Percentiles rank a stretch among this genome's conserved stretches.
phyloP scores from a whole-genome alignment of 2,113 vertebrate species.

The Podarcis muralis region DNA sequence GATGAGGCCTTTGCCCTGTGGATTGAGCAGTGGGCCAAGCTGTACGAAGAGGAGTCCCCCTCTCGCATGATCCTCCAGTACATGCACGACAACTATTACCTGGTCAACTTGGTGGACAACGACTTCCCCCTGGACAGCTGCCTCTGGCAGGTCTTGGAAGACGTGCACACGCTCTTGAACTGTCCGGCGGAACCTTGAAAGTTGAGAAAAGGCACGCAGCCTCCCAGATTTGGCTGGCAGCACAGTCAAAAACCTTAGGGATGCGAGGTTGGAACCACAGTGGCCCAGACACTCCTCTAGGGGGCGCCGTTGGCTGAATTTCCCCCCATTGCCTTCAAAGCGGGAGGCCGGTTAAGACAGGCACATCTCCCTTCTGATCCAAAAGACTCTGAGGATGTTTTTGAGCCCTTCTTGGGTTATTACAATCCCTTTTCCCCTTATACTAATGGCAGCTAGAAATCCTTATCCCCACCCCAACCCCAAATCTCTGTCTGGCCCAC shows the following conservation, averaged over 20 bases:
- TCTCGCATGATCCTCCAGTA: slow-evolving; percentile 94
- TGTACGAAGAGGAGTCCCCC: slow-evolving; percentile 93
- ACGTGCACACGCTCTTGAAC: slow-evolving; percentile 86
- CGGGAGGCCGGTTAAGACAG: background rate
- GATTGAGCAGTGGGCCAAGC: slow-evolving; percentile 96
- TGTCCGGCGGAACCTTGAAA: slow-evolving; percentile 41
- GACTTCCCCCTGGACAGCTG: slow-evolving; percentile 94
- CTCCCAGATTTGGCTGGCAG: background rate
- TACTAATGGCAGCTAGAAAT: too few relatives aligned
- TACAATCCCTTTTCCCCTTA: background rate
- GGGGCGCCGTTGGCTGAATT: background rate
- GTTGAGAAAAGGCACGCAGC: too few relatives aligned
- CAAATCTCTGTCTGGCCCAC: too few relatives aligned
- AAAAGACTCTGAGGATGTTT: background rate
- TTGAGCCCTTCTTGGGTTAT: background rate
- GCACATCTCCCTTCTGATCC: background rate
- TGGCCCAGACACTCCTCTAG: background rate
- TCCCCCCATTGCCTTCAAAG: background rate
- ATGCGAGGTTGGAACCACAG: background rate
- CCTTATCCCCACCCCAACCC: accelerated
- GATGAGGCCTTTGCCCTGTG: slow-evolving; percentile 96
- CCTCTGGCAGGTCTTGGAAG: slow-evolving; percentile 93
- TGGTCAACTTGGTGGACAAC: slow-evolving; percentile 98
- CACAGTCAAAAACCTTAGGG: background rate
- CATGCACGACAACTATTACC: slow-evolving; percentile 95